Percentiles rank a stretch among this genome's conserved stretches.
phyloP scores from a whole-genome alignment of 2,888 invertebrate genomes.

The Deilephila porcellus region DNA sequence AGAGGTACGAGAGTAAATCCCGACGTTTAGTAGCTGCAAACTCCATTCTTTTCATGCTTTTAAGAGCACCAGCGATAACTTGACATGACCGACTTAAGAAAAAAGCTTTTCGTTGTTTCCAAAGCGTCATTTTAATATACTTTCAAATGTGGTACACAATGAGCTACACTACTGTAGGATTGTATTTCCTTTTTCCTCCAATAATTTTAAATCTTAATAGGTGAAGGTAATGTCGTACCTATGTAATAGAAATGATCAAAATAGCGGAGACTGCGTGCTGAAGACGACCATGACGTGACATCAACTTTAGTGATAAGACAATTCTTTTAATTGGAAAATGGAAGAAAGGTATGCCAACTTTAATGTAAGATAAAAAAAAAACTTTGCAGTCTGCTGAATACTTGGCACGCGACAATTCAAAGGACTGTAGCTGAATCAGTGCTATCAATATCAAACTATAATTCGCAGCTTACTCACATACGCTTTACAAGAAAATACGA shows the following conservation, averaged over 20 bases:
- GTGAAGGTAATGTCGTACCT: too few species aligned
- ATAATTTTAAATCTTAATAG: too few species aligned
- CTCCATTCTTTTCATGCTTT: background rate
- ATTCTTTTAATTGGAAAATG: background rate
- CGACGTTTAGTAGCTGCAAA: background rate
- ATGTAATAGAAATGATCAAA: too few species aligned
- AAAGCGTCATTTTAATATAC: too few species aligned
- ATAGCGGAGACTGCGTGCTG: too few species aligned
- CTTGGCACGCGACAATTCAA: conserved; percentile 6
- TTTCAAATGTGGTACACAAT: too few species aligned
- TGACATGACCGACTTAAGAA: background rate
- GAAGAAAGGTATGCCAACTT: background rate
- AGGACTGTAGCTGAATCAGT: conserved; percentile 7
- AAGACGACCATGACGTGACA: too few species aligned
- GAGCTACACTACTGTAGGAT: too few species aligned
- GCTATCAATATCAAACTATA: conserved; percentile 4
- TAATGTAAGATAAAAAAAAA: background rate
- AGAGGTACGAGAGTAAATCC: background rate
- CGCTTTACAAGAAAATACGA: conserved; percentile 4
- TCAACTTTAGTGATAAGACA: too few species aligned
- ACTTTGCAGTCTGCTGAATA: background rate
- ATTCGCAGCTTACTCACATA: conserved; percentile 9
- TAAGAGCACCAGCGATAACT: background rate
- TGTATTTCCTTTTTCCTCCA: too few species aligned
- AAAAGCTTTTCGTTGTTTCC: background rate